Percentiles rank a stretch among this genome's conserved stretches.
Conservation (phyloP, 1,140 invertebrate species). For the Sycophaga agraensis region DNA sequence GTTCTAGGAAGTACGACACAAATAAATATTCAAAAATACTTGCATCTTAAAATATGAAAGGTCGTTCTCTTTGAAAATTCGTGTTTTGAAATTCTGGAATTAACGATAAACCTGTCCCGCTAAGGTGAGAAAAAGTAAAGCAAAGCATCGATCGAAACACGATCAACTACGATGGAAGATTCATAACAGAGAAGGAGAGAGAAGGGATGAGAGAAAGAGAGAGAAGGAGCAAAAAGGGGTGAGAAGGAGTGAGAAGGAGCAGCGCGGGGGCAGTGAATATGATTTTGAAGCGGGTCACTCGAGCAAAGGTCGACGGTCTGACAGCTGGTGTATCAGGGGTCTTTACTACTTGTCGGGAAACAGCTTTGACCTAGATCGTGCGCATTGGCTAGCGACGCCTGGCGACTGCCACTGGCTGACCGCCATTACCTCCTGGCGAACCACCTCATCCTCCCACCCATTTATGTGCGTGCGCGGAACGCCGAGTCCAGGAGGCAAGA, state of each 20-base stretch:
- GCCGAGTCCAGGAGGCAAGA: too few relatives aligned
- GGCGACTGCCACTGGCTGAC: conserved; percentile 33
- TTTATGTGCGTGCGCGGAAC: background rate
- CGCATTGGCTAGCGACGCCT: conserved; percentile 36
- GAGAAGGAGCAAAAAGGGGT: background rate
- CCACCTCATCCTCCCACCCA: conserved; percentile 1
- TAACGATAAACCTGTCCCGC: too few relatives aligned
- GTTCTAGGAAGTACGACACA: too few relatives aligned
- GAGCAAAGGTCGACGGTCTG: conserved; percentile 39
- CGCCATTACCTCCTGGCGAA: conserved; percentile 41
- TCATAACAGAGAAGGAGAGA: background rate
- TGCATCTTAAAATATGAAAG: too few relatives aligned
- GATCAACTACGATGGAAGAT: too few relatives aligned
- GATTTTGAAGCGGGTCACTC: conserved; percentile 40
- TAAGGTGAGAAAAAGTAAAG: too few relatives aligned
- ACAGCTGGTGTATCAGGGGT: conserved; percentile 21
- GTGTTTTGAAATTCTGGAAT: too few relatives aligned
- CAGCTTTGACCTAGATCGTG: conserved; percentile 52
- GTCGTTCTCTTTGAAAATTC: too few relatives aligned
- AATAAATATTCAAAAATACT: too few relatives aligned
- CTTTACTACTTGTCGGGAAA: conserved; percentile 41
- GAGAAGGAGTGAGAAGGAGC: background rate
- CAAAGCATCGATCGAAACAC: too few relatives aligned
- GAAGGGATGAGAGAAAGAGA: background rate
- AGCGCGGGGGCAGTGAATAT: conserved; percentile 34